Conservation (phyloP, 2,797 vertebrate species). For the Anisognathus igniventris region DNA sequence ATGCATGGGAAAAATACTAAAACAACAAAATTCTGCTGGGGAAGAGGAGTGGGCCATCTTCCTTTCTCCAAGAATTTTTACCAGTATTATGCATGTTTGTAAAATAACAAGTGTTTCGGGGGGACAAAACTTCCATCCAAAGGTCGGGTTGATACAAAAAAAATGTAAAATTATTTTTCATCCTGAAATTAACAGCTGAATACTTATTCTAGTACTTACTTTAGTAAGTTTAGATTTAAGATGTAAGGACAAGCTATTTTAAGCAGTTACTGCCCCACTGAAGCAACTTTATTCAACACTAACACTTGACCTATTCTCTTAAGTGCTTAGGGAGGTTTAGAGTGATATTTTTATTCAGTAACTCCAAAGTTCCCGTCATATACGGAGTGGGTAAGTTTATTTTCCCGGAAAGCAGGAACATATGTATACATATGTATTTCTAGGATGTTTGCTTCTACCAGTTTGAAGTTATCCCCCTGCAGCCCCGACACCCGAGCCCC, state of each 20-base stretch:
- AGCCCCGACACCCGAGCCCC: neutral
- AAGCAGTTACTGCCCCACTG: neutral
- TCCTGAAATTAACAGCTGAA: neutral
- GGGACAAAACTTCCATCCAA: neutral
- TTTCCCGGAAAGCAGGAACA: neutral
- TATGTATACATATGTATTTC: rapidly evolving
- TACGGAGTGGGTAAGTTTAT: too few relatives aligned
- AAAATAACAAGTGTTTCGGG: neutral
- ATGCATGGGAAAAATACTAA: neutral
- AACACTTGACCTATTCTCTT: neutral
- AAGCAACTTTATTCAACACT: neutral
- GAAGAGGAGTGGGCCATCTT: neutral
- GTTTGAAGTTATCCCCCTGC: rapidly evolving
- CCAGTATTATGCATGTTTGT: neutral
- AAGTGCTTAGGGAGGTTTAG: neutral
- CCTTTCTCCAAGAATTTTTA: neutral
- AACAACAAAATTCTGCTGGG: neutral
- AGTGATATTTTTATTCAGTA: neutral
- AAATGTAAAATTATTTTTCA: neutral
- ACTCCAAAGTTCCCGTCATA: rapidly evolving
- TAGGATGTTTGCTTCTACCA: too few relatives aligned
- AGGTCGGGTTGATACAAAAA: neutral
- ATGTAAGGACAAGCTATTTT: neutral
- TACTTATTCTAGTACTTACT: neutral
- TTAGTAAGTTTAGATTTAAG: neutral